Base-by-base conservation (phyloP, 2,113 vertebrate genomes). In the Thamnophis sirtalis region DNA sequence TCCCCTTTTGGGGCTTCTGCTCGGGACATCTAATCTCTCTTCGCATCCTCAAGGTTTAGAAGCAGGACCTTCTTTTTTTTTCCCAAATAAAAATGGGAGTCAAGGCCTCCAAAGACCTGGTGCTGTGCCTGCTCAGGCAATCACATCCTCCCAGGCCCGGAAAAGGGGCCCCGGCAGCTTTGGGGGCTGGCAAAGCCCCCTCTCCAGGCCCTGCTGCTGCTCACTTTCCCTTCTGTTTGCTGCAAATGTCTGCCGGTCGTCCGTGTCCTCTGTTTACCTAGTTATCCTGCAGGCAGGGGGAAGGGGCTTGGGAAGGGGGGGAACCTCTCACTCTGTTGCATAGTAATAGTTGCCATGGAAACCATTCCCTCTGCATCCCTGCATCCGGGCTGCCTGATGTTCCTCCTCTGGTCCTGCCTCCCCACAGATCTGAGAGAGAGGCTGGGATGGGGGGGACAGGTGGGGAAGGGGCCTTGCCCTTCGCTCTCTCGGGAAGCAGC, bases 341-440 rank as follows among this genome's bases (percentile, higher is more conserved):
- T 91, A 95, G 94, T 19, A 91, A 94, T 94, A 90, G 95, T 96
- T 87, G 2, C 95, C 92, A 87, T 95, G 95, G 96, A 88, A 38
- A 96, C 10, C 73, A 38, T 90, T 90, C 73, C 49, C 90, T 80
- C 2, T 5, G 84, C 86, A 58, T n/a, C 80, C n/a, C 3, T 53
- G 26, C 19, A 33, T 58, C 51, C n/a, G 13, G 73, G 86, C 28
- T 84, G 90, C 13, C 86, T 9, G 48, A 5, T 55, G 56, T 38
- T 11, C 73, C n/a, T 48, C 51, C 84, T 73, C 68, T 90, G 73
- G 58, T 55, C 86, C 73, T 80, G 33, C 48, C 4, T 21, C 54
- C 38, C 17, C 60, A 51, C 85, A 17, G 54, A 68, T 28, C 4
- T 21, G 17, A 43, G 33, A 55, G 7, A 15, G 38, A 68, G 63